Evolutionary conservation across 2,113 vertebrate species (phyloP).

Genomic region (Malurus elegans): DNA sequence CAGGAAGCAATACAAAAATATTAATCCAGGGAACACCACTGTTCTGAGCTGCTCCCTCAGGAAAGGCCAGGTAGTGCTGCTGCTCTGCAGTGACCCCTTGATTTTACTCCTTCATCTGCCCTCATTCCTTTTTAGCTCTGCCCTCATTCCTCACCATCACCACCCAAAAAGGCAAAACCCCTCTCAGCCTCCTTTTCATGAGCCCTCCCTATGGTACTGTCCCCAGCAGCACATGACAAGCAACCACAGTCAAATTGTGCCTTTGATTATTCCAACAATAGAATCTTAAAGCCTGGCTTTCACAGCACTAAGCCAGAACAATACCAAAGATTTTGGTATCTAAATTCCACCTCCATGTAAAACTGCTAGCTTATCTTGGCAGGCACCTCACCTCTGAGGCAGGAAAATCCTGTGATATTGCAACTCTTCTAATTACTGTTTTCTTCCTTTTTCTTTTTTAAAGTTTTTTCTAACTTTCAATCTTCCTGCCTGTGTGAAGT

Average conservation of each 20-base stretch:
- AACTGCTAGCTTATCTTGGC: neutral
- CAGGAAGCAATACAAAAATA: neutral
- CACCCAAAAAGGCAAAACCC: neutral
- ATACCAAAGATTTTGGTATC: neutral
- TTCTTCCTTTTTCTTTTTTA: neutral
- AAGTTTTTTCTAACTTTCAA: neutral
- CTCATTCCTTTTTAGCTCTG: neutral
- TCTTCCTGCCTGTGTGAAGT: neutral
- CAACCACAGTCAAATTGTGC: neutral
- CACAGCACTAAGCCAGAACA: neutral
- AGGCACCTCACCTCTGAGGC: neutral
- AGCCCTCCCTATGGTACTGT: neutral
- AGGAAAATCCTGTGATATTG: neutral
- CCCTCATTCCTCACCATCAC: neutral
- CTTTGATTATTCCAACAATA: neutral
- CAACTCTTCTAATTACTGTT: neutral
- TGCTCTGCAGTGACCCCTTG: neutral
- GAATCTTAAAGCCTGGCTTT: neutral
- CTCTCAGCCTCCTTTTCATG: neutral
- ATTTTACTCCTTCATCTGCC: neutral
- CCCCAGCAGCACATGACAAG: neutral
- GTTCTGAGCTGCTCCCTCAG: neutral
- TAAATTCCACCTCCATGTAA: neutral
- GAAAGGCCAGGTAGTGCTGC: accelerated
- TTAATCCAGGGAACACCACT: neutral